A percentile compares a stretch with the other conserved stretches of the same genome.
These are phyloP conservation scores for Pterocles gutturalis DNA, from an alignment of 2,113 vertebrate genomes.

Conservation along the genomic window DNA sequence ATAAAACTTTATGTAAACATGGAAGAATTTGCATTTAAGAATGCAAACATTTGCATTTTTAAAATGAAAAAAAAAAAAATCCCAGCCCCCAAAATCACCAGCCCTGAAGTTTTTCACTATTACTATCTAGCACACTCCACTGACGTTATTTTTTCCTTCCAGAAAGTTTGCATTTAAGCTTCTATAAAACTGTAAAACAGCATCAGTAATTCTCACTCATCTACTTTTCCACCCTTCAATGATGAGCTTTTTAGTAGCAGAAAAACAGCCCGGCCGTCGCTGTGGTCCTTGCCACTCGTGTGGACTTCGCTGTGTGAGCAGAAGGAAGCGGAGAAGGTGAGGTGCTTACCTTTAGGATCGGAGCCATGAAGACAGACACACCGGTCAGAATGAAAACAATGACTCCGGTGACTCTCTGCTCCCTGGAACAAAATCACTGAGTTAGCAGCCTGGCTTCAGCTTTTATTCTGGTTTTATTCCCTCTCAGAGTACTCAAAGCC, in stretches of 20 bases:
- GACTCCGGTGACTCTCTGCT: constrained; percentile 93
- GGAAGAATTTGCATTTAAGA: not conserved
- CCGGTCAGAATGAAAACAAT: constrained; percentile 94
- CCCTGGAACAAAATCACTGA: constrained; percentile 81
- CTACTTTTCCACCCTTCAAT: not conserved
- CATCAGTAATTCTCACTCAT: not conserved
- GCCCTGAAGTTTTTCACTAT: not conserved
- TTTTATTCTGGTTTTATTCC: not conserved
- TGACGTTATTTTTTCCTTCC: not conserved
- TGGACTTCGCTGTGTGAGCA: not conserved
- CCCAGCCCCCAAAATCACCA: not conserved
- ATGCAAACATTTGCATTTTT: too few species aligned
- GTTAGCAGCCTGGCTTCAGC: constrained; percentile 12
- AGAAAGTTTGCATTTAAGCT: not conserved
- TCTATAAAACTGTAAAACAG: not conserved
- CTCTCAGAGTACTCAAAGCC: not conserved
- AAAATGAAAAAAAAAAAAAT: not conserved
- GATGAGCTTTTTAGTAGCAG: not conserved
- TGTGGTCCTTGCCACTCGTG: not conserved
- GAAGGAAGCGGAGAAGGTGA: not conserved
- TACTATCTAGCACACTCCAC: not conserved
- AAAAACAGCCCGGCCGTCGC: not conserved
- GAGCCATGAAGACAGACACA: constrained; percentile 98
- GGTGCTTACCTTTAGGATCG: constrained; percentile 93
- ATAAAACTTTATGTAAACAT: not conserved